phyloP scores from a whole-genome alignment of 2,113 vertebrate genomes.

The Sula dactylatra region DNA sequence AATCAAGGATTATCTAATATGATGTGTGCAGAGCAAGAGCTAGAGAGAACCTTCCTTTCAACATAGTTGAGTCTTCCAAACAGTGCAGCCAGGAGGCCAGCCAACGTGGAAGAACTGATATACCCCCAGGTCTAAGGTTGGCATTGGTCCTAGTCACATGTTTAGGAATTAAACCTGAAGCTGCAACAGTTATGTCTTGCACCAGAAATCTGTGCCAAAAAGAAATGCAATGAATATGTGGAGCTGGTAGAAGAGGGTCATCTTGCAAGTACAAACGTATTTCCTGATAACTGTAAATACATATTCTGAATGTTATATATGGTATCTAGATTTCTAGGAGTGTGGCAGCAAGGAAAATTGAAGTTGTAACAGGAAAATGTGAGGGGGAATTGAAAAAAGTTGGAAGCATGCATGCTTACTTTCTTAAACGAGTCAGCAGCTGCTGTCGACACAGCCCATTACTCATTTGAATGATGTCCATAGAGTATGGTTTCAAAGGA shows the following conservation, averaged over 20 bases:
- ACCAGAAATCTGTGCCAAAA: neutral
- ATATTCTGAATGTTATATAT: neutral
- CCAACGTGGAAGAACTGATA: neutral
- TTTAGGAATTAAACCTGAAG: neutral
- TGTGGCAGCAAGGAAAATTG: neutral
- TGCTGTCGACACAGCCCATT: neutral
- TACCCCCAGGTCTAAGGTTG: neutral
- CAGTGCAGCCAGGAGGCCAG: fast-evolving
- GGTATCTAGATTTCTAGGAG: neutral
- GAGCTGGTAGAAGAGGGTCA: neutral
- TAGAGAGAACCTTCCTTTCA: neutral
- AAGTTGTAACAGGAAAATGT: neutral
- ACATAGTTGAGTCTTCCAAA: neutral
- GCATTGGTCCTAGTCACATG: fast-evolving
- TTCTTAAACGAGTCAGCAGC: neutral
- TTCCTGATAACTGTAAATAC: neutral
- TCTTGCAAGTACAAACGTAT: neutral
- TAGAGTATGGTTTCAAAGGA: neutral
- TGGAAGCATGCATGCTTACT: neutral
- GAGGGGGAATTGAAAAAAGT: neutral
- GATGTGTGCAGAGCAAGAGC: fast-evolving
- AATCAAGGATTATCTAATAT: neutral
- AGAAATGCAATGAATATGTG: neutral
- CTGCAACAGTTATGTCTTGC: neutral
- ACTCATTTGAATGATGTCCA: neutral